Conservation (phyloP, 2,113 vertebrate genomes). For the Sylvietta virens region DNA sequence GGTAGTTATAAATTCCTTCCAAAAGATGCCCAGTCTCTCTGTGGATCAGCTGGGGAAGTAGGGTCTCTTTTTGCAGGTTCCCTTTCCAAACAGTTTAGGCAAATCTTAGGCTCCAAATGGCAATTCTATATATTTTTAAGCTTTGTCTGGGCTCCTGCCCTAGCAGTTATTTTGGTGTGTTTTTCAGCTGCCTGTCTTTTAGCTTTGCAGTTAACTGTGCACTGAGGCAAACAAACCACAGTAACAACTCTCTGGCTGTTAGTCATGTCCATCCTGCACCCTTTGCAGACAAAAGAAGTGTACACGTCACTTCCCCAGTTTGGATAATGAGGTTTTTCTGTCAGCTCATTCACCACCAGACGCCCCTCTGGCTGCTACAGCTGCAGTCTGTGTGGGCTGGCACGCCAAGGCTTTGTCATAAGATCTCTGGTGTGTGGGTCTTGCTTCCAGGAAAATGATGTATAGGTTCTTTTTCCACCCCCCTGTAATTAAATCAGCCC, state of each 20-base stretch:
- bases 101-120: neutral
- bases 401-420: neutral
- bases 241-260: neutral
- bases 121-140: neutral
- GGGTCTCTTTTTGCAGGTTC: neutral
- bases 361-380: conserved; percentile 8
- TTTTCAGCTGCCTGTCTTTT: neutral
- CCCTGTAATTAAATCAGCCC: neutral
- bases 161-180: neutral
- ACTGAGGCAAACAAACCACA: neutral
- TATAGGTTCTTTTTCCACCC: neutral
- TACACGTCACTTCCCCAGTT: neutral
- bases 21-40: neutral
- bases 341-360: neutral
- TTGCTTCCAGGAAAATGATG: conserved; percentile 14
- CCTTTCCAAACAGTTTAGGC: neutral
- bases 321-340: conserved; percentile 29
- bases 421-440: neutral
- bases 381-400: conserved; percentile 13
- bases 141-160: neutral
- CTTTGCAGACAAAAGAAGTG: neutral
- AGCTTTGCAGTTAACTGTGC: neutral
- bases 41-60: neutral
- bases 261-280: neutral
- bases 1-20: neutral